Conservation (phyloP, 2,113 vertebrate species). For the Indicator indicator region DNA sequence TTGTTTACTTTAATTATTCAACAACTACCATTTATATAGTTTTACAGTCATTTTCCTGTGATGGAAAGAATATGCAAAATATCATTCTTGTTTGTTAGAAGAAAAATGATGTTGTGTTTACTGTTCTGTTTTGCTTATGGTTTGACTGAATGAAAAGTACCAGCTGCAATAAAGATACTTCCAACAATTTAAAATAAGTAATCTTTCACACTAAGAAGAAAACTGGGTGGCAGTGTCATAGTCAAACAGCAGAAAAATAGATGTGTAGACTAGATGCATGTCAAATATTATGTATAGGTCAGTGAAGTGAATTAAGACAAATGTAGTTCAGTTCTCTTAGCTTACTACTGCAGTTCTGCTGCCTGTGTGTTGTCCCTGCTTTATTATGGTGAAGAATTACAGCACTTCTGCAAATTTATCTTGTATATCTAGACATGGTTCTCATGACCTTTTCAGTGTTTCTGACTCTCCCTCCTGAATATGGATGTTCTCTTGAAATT, state of each 20-base stretch:
- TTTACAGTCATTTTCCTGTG: neutral
- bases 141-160: neutral
- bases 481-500: neutral
- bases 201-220: conserved; percentile 9
- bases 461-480: neutral
- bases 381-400: conserved; percentile 52
- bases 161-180: neutral
- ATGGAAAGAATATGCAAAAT: neutral
- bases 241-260: conserved; percentile 14
- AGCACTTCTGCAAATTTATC: neutral
- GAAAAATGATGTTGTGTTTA: neutral
- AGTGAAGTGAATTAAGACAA: conserved; percentile 63
- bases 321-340: conserved; percentile 26
- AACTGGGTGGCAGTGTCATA: neutral
- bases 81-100: neutral
- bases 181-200: neutral
- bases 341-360: conserved; percentile 12
- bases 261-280: conserved; percentile 2
- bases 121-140: neutral
- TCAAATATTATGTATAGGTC: conserved; percentile 39
- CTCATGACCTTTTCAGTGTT: neutral
- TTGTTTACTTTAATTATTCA: neutral
- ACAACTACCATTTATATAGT: neutral
- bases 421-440: neutral
- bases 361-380: conserved; percentile 9